Evolutionary conservation across 2,797 vertebrate genomes (phyloP).

Genomic region (Petrocephalus sullivani): DNA sequence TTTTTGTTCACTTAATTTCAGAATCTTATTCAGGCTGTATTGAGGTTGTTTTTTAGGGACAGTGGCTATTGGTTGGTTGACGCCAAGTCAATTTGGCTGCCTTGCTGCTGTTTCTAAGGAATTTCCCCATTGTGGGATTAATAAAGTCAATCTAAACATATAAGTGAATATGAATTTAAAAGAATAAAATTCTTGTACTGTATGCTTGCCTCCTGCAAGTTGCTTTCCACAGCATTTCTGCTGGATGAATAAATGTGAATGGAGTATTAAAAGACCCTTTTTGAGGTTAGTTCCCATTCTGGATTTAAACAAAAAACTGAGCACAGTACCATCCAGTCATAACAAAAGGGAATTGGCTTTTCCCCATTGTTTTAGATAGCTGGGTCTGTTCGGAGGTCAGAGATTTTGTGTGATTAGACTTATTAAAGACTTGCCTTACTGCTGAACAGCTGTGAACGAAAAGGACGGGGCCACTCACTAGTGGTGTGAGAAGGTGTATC

Average conservation of each 20-base stretch:
- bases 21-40: neutral
- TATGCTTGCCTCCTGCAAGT: neutral
- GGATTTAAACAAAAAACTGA: neutral
- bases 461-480: neutral
- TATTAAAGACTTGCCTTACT: neutral
- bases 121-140: too few species aligned
- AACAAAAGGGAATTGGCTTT: neutral
- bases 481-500: neutral
- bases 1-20: neutral
- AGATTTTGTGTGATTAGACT: neutral
- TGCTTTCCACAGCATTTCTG: neutral
- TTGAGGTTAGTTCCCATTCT: neutral
- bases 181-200: neutral
- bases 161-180: neutral
- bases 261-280: neutral
- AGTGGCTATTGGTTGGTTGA: neutral
- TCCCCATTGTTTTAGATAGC: neutral
- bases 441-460: neutral
- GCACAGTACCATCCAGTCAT: neutral
- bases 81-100: neutral
- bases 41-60: neutral
- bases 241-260: neutral
- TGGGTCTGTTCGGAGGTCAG: neutral
- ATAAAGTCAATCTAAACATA: neutral
- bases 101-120: neutral